Conservation (phyloP, 2,113 vertebrate genomes). For the Ibidorhyncha struthersii region DNA sequence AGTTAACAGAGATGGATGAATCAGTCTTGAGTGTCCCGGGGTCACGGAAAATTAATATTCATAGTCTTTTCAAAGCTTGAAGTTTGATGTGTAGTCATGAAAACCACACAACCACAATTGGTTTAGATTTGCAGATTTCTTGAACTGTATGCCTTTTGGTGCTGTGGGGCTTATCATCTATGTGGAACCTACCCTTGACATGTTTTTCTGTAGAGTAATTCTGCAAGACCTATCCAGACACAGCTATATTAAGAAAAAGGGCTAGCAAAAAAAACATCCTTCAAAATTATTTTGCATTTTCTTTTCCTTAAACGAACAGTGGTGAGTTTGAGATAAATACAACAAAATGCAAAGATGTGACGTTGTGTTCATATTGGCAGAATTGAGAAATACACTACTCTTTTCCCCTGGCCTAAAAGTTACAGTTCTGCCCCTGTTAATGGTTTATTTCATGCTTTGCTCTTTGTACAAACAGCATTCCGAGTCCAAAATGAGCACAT, state of each 20-base stretch:
- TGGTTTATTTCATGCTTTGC: conserved; percentile 44
- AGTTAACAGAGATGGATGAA: background rate
- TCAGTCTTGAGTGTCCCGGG: background rate
- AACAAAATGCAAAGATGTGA: background rate
- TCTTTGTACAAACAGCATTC: conserved; percentile 49
- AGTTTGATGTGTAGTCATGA: background rate
- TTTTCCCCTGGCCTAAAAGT: background rate
- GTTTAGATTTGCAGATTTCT: conserved; percentile 8
- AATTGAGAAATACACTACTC: background rate
- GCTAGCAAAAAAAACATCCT: background rate
- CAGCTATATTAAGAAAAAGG: background rate
- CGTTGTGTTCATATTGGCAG: background rate
- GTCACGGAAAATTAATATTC: background rate
- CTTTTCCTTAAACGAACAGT: background rate
- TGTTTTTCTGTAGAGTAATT: background rate
- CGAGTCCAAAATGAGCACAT: conserved; percentile 57
- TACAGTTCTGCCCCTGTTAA: conserved; percentile 19
- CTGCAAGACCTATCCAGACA: background rate
- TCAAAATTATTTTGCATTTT: background rate
- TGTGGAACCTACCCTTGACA: background rate
- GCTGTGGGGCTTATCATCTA: background rate
- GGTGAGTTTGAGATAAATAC: background rate
- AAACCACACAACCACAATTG: background rate
- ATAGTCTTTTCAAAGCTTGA: background rate
- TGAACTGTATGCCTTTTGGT: background rate